Conservation (phyloP, 2,113 vertebrate species). For the Eretmochelys imbricata region DNA sequence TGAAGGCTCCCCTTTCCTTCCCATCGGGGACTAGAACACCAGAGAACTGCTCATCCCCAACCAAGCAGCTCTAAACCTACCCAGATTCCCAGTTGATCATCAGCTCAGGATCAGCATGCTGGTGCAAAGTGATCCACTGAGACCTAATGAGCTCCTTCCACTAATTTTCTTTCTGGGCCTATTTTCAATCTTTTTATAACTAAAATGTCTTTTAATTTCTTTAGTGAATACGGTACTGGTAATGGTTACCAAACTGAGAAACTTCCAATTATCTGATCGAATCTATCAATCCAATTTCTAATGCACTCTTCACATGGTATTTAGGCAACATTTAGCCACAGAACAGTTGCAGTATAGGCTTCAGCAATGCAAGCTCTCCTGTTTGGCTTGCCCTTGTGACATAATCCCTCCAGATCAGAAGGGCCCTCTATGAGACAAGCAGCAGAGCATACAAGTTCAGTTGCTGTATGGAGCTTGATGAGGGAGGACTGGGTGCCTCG, state of each 20-base stretch:
- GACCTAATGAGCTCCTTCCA: background rate
- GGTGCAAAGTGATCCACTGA: background rate
- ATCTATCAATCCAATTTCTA: background rate
- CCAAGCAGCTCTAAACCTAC: background rate
- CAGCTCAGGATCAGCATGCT: background rate
- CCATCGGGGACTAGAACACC: background rate
- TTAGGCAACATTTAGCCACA: background rate
- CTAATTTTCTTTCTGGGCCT: background rate
- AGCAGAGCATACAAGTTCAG: too few species aligned
- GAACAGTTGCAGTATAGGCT: rapidly evolving
- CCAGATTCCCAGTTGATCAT: background rate
- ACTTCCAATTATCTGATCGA: background rate
- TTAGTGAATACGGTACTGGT: background rate
- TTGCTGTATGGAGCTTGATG: too few species aligned
- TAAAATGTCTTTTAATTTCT: background rate
- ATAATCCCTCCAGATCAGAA: background rate
- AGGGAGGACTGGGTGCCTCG: too few species aligned
- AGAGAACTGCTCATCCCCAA: background rate
- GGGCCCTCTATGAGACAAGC: too few species aligned
- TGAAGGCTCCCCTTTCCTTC: background rate
- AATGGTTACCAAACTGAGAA: background rate
- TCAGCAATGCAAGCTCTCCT: background rate
- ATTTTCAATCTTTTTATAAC: background rate
- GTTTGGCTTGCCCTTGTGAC: background rate
- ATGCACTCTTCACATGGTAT: background rate